Evolutionary conservation across 2,888 invertebrate genomes (phyloP), one percentile per base, ranked within the genome.

Genomic region (Macaria notata): DNA sequence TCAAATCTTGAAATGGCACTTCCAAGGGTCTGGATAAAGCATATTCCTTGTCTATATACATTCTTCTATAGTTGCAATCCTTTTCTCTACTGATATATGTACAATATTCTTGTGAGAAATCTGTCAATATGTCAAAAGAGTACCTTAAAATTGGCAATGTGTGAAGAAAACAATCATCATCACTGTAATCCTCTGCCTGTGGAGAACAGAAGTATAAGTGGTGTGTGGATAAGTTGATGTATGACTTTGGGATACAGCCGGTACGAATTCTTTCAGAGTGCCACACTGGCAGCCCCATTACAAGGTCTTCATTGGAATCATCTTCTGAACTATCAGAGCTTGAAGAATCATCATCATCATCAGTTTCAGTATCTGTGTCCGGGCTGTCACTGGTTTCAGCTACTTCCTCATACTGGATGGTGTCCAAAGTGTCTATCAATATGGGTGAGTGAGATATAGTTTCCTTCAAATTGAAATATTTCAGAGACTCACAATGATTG

Each of bases 181-280:
- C 91, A 3, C 81, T 78, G 70, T 93, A 93, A 77, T 95, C 94
- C 79, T 97, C 96, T 4, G 96, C 93, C 86, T 95, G 96, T 0
- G 95, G 94, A 49, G 92, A 92, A 65, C 94, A 94, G 61, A 95
- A 93, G 71, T 94, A 94, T 46, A 94, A 86, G 59, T 93, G 92
- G 42, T 93, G 92, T n/a, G 93, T 92, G 55, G 94, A 83, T 9
- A 96, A 89, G 73, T 96, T 95, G 31, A 96, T 93, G 68, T 95
- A 94, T 59, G 92, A 91, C 6, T 94, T 87, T 0, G 96, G 94
- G 64, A 95, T 93, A 44, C 86, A 72, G 31, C 94, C 95, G 3
- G 82, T 81, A 44, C 93, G 90, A 57, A 95, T 94, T 59, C 93
- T 92, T 39, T 93, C 83, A 3, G 93, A 76, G 74, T 96, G 94